Evolutionary conservation across 2,113 vertebrate species (phyloP), one percentile per base, ranked within the genome.

Genomic region (Pardalotus punctatus): DNA sequence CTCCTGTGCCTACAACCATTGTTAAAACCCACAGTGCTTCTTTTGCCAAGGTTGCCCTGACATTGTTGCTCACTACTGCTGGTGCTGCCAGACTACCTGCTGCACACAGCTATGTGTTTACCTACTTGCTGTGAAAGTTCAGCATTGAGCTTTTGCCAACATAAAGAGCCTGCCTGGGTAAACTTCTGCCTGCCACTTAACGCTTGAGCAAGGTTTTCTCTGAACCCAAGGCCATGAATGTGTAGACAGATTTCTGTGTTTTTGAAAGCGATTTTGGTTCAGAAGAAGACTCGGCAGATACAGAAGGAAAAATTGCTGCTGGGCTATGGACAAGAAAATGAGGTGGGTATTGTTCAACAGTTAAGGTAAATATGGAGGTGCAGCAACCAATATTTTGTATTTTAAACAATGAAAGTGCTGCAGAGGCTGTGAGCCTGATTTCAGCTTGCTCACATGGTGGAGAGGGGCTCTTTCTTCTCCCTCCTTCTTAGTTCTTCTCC

Each of bases 321-420:
- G 87, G 51, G n/a, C 42, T 90, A 36, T 80, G 65, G 64, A 29
- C 31, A 65, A 83, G 81, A 95, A 92, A 95, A 96, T 95, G 90
- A 93, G 95, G 85, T 95, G 64, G 50, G 92, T 90, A n/a, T 24
- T 48, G 47, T 70, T 54, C 35, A 81, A 58, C 47, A 56, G 33
- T 54, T 66, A 60, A 60, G 38, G 85, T 82, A 94, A 88, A 80
- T 76, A 60, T 7, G 15, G 43, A 85, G 48, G 14, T 61, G 38
- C 31, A 62, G 54, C 58, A 72, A 38, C 10, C 27, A 67, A 0
- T 65, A 28, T 64, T 66, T 94, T 1, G 2, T 54, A 47, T 82
- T 90, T 50, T 65, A 61, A 89, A 57, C 33, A 45, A 8, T 36
- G 0, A 29, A 78, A 64, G 14, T 43, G 21, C 48, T 77, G n/a